phyloP scores from a whole-genome alignment of 2,113 vertebrate genomes.

The Aix galericulata region DNA sequence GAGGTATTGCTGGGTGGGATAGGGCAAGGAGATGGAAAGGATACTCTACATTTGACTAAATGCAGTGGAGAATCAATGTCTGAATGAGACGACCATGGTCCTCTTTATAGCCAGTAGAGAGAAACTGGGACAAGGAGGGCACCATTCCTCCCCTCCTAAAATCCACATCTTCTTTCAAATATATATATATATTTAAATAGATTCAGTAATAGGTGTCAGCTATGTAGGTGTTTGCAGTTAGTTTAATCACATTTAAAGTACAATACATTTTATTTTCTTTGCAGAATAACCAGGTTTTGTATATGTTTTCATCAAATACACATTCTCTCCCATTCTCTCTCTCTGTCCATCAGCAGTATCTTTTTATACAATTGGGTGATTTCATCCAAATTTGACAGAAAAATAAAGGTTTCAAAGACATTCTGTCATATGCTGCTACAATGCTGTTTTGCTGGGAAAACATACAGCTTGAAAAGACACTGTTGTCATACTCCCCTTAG shows the following conservation, averaged over 20 bases:
- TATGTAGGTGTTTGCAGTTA: background rate
- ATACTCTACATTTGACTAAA: background rate
- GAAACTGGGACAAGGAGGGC: background rate
- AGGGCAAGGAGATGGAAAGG: background rate
- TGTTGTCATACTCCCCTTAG: slow-evolving; percentile 11
- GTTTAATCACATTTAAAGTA: background rate
- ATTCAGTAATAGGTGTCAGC: background rate
- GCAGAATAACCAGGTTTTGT: background rate
- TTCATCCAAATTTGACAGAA: background rate
- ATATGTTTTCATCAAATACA: background rate
- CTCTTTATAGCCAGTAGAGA: background rate
- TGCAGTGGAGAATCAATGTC: background rate
- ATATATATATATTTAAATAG: too few relatives aligned
- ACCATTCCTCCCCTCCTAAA: background rate
- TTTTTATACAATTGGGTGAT: background rate
- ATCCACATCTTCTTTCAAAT: background rate
- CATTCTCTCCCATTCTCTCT: background rate
- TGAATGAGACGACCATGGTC: background rate
- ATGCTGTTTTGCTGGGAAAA: background rate
- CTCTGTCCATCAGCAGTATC: background rate
- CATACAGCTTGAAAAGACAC: background rate
- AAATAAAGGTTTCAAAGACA: slow-evolving; percentile 7
- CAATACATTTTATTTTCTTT: background rate
- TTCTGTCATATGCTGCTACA: background rate
- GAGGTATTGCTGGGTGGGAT: background rate